phyloP scores from a whole-genome alignment of 2,888 invertebrate species.

The Lepidocyrtoides sp. region DNA sequence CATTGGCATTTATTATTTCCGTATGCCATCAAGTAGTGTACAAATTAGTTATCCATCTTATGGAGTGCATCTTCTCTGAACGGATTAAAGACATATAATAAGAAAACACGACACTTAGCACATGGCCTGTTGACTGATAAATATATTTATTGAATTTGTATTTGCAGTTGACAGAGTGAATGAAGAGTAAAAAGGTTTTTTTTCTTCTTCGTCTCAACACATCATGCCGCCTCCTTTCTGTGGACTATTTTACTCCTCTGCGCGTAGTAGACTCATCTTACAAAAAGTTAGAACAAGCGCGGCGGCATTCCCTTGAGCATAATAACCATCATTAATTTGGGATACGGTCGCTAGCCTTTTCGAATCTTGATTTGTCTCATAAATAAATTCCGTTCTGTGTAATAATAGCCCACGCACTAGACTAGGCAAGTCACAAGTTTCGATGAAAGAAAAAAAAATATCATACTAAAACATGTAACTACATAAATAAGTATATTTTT shows the following conservation, averaged over 20 bases:
- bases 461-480: slow-evolving; percentile 11
- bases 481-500: slow-evolving; percentile 6
- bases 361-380: slow-evolving; percentile 78
- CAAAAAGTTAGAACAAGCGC: slow-evolving; percentile 41
- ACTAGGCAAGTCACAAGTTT: slow-evolving; percentile 53
- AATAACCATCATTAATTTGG: slow-evolving; percentile 79
- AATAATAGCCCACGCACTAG: slow-evolving; percentile 74
- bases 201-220: slow-evolving; percentile 23
- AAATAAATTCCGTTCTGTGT: slow-evolving; percentile 73
- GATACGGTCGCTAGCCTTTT: slow-evolving; percentile 72
- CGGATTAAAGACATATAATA: neutral
- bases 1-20: neutral
- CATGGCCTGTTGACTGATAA: slow-evolving; percentile 79
- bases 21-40: neutral
- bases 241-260: slow-evolving; percentile 43
- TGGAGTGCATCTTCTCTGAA: slow-evolving; percentile 30
- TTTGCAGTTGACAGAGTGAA: slow-evolving; percentile 72
- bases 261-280: neutral
- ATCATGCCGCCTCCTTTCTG: slow-evolving; percentile 55
- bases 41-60: neutral
- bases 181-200: slow-evolving; percentile 73
- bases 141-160: slow-evolving; percentile 65
- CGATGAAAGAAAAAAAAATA: neutral
- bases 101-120: slow-evolving; percentile 72
- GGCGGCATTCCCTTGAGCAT: slow-evolving; percentile 78